phyloP scores from a whole-genome alignment of 2,113 vertebrate species.

The Eudyptes chrysolophus region DNA sequence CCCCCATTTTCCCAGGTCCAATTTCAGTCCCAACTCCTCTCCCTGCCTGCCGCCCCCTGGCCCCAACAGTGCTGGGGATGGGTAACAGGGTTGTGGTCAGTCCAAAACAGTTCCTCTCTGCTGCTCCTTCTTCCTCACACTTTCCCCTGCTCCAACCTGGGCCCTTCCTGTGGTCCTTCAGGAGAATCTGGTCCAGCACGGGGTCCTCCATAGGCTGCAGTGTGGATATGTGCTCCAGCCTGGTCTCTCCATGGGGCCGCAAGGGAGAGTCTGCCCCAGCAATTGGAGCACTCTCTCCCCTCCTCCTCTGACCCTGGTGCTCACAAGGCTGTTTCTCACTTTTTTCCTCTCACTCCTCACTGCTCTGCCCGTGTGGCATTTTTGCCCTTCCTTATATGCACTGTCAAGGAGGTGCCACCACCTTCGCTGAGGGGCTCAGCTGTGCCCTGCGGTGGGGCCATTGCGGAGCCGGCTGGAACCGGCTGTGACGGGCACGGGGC shows the following conservation, averaged over 20 bases:
- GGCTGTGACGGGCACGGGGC: not conserved
- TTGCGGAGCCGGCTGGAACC: accelerated
- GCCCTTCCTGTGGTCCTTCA: no score
- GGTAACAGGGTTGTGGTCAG: not conserved
- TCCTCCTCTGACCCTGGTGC: not conserved
- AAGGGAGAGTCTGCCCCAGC: not conserved
- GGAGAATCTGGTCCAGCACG: not conserved
- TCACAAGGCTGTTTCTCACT: not conserved
- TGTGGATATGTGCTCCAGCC: not conserved
- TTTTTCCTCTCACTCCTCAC: not conserved
- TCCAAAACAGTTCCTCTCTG: not conserved
- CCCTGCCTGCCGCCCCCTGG: accelerated
- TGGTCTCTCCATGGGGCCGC: not conserved
- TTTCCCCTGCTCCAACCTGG: not conserved
- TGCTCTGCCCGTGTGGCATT: not conserved
- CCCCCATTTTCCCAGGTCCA: not conserved
- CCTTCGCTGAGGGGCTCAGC: not conserved
- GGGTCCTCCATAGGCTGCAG: not conserved
- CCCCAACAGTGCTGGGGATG: accelerated
- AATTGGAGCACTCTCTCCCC: not conserved
- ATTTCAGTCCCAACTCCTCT: not conserved
- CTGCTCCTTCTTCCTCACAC: not conserved
- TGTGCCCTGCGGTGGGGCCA: not conserved
- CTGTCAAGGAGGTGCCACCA: not conserved
- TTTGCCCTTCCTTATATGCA: not conserved